phyloP scores from a whole-genome alignment of 2,797 vertebrate genomes.

The Characodon lateralis region DNA sequence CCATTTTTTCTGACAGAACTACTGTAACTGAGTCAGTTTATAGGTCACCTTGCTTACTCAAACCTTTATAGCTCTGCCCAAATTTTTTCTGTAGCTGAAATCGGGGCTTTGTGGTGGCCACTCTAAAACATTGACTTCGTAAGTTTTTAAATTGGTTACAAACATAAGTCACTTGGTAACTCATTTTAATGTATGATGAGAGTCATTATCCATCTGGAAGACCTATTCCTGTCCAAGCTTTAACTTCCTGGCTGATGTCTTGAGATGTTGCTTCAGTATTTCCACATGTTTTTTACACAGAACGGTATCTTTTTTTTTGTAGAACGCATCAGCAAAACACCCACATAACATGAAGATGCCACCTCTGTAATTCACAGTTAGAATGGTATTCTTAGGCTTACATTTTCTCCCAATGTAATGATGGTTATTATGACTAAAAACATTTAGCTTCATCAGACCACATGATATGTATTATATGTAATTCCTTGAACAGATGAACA shows the following conservation, averaged over 20 bases:
- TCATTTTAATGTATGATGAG: neutral
- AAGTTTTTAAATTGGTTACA: too few species aligned
- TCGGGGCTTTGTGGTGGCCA: neutral
- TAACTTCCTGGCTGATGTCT: constrained; percentile 1
- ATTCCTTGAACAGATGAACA: neutral
- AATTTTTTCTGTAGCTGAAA: neutral
- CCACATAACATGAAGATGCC: neutral
- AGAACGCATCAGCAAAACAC: neutral
- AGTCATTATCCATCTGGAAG: neutral
- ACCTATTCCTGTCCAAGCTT: neutral
- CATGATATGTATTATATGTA: neutral
- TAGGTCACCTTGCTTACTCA: neutral
- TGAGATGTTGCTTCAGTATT: neutral
- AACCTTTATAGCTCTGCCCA: neutral
- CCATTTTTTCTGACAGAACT: neutral
- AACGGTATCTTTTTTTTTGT: neutral
- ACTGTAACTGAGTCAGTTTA: neutral
- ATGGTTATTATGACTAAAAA: neutral
- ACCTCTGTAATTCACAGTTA: neutral
- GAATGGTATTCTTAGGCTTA: neutral
- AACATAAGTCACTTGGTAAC: neutral
- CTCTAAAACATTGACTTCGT: neutral
- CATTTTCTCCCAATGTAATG: neutral
- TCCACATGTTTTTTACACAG: neutral
- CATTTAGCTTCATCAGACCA: neutral